Evolutionary conservation across 2,113 vertebrate species (phyloP).

Genomic region (Pseudolaguvia tuberculata): DNA sequence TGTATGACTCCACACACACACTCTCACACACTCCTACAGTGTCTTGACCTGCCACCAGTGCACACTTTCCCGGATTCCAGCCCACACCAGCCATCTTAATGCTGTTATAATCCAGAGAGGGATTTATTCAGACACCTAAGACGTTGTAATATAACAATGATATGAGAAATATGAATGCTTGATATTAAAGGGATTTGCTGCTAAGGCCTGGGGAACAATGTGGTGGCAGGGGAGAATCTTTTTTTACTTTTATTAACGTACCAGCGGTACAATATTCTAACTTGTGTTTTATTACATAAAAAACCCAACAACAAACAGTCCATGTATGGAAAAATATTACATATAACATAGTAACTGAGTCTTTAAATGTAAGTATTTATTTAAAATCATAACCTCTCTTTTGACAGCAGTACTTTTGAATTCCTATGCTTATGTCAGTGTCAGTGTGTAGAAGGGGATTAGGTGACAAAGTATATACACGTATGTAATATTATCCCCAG

Average conservation of each 20-base stretch:
- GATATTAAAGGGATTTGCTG: slow-evolving; percentile 46
- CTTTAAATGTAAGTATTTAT: slow-evolving; percentile 31
- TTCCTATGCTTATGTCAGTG: not conserved
- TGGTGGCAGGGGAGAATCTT: slow-evolving; percentile 26
- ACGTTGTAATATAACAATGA: slow-evolving; percentile 34
- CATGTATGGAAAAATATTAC: slow-evolving; percentile 36
- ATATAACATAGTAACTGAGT: slow-evolving; percentile 32
- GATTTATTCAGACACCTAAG: slow-evolving; percentile 33
- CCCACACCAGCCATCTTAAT: slow-evolving; percentile 15
- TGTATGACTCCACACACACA: slow-evolving; percentile 52
- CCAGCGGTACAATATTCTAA: slow-evolving; percentile 40
- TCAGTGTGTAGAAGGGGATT: not conserved
- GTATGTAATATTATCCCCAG: no score
- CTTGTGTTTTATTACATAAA: slow-evolving; percentile 48
- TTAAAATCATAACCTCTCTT: slow-evolving; percentile 43
- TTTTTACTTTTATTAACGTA: slow-evolving; percentile 48
- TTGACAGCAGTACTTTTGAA: slow-evolving; percentile 29
- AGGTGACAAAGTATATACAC: not conserved
- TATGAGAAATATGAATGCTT: slow-evolving; percentile 43
- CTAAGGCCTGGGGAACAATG: slow-evolving; percentile 23
- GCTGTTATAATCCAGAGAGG: slow-evolving; percentile 9
- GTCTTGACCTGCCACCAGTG: slow-evolving; percentile 45
- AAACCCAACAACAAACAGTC: not conserved
- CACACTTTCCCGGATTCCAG: slow-evolving; percentile 26
- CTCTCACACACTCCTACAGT: slow-evolving; percentile 48